Evolutionary conservation across 2,113 vertebrate genomes (phyloP), one percentile per base, ranked within the genome.

Genomic region (Boulengeromyrus knoepffleri): DNA sequence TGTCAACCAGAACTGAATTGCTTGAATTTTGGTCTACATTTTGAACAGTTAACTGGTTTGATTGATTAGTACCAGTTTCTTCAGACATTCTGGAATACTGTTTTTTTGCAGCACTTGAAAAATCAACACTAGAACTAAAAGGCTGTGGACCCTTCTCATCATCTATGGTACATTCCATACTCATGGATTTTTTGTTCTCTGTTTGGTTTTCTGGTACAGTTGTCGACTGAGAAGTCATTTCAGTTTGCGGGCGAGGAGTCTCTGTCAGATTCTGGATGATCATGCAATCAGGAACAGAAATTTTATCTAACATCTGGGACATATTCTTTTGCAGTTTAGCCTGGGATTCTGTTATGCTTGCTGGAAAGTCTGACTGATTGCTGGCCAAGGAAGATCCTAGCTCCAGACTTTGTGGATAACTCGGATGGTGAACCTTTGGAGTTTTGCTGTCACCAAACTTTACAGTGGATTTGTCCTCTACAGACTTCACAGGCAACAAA

Each of bases 281-380:
- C 85, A 91, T 93, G 52, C 91, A 89, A 90, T 91, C 91, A 47
- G 91, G 90, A 56, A 53, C 91, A 13, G 89, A 90, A n/a, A 89
- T 91, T 83, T 88, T 91, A 62, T 88, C 90, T 58, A 62, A 53
- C 49, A 83, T 77, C 86, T 91, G 87, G 39, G 88, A 90, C 21
- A 89, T 88, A 9, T 84, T 83, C 7, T 80, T n/a, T 89, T 91
- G 90, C 56, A 86, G 45, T 85, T 91, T 90, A 84, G 70, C 36
- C 10, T 56, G 62, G 56, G 90, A 90, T 66, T 93, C 66, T n/a
- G 88, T 87, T 17, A 92, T 87, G 46, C 88, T 53, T 89, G 19
- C 31, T n/a, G 27, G 4, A 5, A 58, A n/a, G 24, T 45, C 89
- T 91, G 90, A 91, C 90, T 91, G 88, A 93, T 21, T 49, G 45